These are phyloP conservation scores for Tortrix viridana DNA, from an alignment of 2,888 invertebrate genomes.

Conservation along the genomic window DNA sequence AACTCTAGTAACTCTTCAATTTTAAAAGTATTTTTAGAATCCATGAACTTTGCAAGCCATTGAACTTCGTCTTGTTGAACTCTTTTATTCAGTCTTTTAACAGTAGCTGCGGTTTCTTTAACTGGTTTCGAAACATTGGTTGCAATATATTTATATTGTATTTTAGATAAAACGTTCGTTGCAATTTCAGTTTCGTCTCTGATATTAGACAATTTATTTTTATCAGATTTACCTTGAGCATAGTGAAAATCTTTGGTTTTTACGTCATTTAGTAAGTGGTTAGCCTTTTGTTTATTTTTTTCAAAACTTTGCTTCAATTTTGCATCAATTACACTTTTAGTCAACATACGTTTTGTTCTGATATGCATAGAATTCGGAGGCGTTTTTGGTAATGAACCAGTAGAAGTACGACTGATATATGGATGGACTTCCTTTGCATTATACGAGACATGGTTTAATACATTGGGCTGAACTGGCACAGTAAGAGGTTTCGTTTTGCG, in stretches of 20 bases:
- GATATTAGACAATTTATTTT: slow-evolving; percentile 52
- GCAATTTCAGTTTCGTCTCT: slow-evolving; percentile 57
- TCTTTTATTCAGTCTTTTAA: slow-evolving; percentile 80
- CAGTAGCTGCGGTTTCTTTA: slow-evolving; percentile 77
- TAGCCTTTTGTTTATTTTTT: slow-evolving; percentile 67
- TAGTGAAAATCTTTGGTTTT: slow-evolving; percentile 60
- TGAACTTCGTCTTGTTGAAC: slow-evolving; percentile 78
- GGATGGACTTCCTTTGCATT: slow-evolving; percentile 44
- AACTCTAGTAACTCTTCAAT: slow-evolving; percentile 73
- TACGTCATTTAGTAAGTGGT: slow-evolving; percentile 58
- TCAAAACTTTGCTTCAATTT: slow-evolving; percentile 63
- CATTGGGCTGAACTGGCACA: slow-evolving; percentile 64
- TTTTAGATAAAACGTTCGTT: slow-evolving; percentile 49
- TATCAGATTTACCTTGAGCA: slow-evolving; percentile 60
- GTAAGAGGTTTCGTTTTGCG: slow-evolving; percentile 64
- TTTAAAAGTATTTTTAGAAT: slow-evolving; percentile 69
- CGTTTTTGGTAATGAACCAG: slow-evolving; percentile 48
- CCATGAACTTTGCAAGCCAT: slow-evolving; percentile 77
- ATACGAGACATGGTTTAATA: slow-evolving; percentile 57
- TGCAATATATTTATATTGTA: slow-evolving; percentile 44
- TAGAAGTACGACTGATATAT: slow-evolving; percentile 17
- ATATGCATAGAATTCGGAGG: slow-evolving; percentile 59
- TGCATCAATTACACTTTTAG: slow-evolving; percentile 67
- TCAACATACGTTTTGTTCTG: slow-evolving; percentile 63
- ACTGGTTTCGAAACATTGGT: slow-evolving; percentile 50